Percentiles rank a stretch among this genome's conserved stretches.
Evolutionary conservation across 2,113 vertebrate genomes (phyloP).

Genomic region (Urocynchramus pylzowi): DNA sequence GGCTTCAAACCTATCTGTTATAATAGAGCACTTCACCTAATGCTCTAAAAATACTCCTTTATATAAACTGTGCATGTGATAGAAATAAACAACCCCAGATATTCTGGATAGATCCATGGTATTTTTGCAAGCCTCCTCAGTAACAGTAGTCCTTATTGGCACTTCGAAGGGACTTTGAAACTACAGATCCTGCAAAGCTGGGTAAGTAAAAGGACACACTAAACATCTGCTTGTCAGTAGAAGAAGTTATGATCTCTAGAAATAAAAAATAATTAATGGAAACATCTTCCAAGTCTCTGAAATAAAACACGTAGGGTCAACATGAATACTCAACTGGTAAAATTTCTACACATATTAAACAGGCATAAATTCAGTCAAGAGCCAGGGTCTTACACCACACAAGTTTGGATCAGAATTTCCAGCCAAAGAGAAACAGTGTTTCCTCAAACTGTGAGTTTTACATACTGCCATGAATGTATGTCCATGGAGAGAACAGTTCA

Average conservation of each 20-base stretch:
- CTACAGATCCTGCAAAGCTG: neutral
- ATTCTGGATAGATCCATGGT: neutral
- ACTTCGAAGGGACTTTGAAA: neutral
- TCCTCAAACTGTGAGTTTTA: neutral
- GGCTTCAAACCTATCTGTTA: neutral
- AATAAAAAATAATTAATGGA: neutral
- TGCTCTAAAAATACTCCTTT: neutral
- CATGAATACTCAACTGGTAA: neutral
- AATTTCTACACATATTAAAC: neutral
- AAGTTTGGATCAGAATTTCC: neutral
- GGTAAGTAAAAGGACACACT: neutral
- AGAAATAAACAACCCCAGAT: neutral
- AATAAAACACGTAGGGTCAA: neutral
- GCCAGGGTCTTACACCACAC: neutral
- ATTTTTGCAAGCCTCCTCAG: neutral
- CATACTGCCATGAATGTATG: neutral
- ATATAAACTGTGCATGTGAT: neutral
- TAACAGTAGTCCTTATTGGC: neutral
- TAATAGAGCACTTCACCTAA: neutral
- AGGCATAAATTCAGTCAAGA: neutral
- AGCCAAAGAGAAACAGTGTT: neutral
- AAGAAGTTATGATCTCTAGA: neutral
- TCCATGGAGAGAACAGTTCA: neutral
- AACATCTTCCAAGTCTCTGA: neutral
- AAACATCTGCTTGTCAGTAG: neutral